phyloP scores from a whole-genome alignment of 1,140 invertebrate species.

The Acromyrmex echinatior region DNA sequence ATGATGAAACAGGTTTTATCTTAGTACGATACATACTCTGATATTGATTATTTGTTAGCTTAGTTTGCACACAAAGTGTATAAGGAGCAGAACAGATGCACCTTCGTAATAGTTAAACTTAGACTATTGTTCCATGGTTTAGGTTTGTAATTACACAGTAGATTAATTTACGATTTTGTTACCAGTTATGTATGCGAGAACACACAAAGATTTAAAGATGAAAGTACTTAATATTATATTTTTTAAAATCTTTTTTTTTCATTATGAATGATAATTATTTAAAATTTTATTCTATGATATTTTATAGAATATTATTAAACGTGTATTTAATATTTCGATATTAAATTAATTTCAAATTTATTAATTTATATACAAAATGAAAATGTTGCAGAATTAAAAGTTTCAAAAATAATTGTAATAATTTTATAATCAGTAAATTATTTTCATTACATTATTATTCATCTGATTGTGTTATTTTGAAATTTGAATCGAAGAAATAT shows the following conservation, averaged over 20 bases:
- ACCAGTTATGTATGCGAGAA: not conserved
- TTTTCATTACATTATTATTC: no score
- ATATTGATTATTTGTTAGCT: not conserved
- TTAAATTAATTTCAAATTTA: no score
- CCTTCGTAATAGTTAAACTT: not conserved
- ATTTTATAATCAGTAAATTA: no score
- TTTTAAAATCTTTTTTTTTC: not conserved
- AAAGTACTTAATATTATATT: constrained; percentile 11
- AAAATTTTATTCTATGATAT: not conserved
- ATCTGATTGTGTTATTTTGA: not conserved
- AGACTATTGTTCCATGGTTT: not conserved
- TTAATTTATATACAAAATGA: no score
- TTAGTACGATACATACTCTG: not conserved
- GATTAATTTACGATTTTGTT: constrained; percentile 22
- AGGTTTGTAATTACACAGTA: constrained; percentile 10
- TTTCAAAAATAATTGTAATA: no score
- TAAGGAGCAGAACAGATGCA: not conserved
- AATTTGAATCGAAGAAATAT: not conserved
- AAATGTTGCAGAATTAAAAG: no score
- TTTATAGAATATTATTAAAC: not conserved
- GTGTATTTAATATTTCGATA: no score
- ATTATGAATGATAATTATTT: not conserved
- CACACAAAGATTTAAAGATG: not conserved
- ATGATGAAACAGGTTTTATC: not conserved
- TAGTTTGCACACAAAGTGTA: constrained; percentile 2